A percentile compares a stretch with the other conserved stretches of the same genome.
Evolutionary conservation across 2,113 vertebrate genomes (phyloP).

Genomic region (Pomatorhinus ruficollis): DNA sequence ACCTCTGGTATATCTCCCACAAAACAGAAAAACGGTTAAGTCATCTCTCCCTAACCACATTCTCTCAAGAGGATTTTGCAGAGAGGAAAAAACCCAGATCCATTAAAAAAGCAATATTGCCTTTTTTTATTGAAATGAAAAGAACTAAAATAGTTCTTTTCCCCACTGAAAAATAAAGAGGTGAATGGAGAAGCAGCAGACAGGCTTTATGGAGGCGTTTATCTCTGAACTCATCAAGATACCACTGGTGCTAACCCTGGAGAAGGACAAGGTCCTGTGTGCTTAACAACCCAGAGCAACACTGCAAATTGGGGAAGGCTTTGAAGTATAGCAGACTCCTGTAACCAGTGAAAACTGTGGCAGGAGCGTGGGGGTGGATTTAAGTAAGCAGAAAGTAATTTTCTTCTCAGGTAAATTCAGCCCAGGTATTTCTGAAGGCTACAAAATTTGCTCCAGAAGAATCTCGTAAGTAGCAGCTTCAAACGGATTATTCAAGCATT

Average conservation of each 20-base stretch:
- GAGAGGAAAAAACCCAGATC: background rate
- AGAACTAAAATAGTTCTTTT: background rate
- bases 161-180: constrained; percentile 4
- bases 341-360: background rate
- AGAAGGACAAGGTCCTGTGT: background rate
- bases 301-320: background rate
- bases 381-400: background rate
- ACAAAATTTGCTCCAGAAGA: background rate
- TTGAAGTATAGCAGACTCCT: background rate
- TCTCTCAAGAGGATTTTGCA: constrained; percentile 14
- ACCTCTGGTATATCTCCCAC: background rate
- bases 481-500: background rate
- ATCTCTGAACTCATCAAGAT: background rate
- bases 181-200: background rate
- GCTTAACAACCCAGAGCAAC: background rate
- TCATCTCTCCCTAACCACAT: background rate
- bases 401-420: background rate
- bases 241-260: background rate
- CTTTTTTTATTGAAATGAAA: constrained; percentile 8
- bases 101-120: background rate
- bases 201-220: background rate
- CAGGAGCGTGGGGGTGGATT: background rate
- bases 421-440: background rate
- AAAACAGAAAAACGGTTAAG: constrained; percentile 24
- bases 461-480: background rate